Conservation (phyloP, 2,797 vertebrate genomes). For the Tokudaia muenninki region DNA sequence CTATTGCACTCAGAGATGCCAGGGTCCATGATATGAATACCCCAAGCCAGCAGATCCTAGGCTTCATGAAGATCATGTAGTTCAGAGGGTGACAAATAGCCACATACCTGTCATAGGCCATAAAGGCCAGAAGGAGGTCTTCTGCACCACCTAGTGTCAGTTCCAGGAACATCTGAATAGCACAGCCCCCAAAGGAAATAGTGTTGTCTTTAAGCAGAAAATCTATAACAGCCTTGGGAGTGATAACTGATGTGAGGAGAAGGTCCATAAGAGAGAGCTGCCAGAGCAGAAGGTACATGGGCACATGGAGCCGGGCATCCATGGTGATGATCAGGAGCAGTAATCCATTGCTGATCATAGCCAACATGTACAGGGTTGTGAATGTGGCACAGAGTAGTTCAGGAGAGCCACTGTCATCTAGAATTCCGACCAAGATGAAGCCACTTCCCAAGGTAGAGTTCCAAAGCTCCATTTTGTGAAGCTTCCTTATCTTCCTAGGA, state of each 20-base stretch:
- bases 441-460: conserved; percentile 4
- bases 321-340: conserved; percentile 68
- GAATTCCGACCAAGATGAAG: conserved; percentile 78
- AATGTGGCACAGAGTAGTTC: conserved; percentile 65
- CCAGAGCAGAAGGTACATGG: conserved; percentile 80
- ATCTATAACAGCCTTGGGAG: conserved; percentile 77
- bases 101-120: conserved; percentile 85
- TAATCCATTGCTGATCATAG: conserved; percentile 30
- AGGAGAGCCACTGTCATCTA: conserved; percentile 65
- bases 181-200: conserved; percentile 79
- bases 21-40: conserved; percentile 66
- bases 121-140: conserved; percentile 80
- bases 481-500: neutral
- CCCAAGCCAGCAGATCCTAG: conserved; percentile 50
- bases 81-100: conserved; percentile 83
- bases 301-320: conserved; percentile 56
- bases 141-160: conserved; percentile 76
- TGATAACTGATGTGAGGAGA: conserved; percentile 77
- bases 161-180: conserved; percentile 81
- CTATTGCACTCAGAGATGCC: conserved; percentile 64
- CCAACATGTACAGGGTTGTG: conserved; percentile 52
- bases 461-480: neutral
- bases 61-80: conserved; percentile 78
- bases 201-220: conserved; percentile 56
- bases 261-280: conserved; percentile 84